These are phyloP conservation scores for Zosterops borbonicus DNA, from an alignment of 2,113 vertebrate species.

Conservation along the genomic window DNA sequence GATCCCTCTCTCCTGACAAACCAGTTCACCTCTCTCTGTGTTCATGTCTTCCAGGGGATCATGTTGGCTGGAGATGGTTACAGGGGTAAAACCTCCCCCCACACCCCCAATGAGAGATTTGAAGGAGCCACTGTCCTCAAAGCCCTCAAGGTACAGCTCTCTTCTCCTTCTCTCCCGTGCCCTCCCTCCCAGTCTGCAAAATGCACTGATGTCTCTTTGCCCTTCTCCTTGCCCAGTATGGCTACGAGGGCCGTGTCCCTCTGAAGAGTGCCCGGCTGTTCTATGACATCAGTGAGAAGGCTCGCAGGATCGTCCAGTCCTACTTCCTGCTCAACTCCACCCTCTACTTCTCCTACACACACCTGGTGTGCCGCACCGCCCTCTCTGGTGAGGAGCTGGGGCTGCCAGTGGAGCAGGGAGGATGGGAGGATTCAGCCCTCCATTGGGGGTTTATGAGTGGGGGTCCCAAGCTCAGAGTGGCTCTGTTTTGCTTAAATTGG, in stretches of 20 bases:
- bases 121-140: conserved; percentile 96
- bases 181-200: rapidly evolving
- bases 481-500: neutral
- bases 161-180: neutral
- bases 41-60: conserved; percentile 72
- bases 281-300: conserved; percentile 93
- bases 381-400: conserved; percentile 77
- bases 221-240: conserved; percentile 72
- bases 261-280: conserved; percentile 90
- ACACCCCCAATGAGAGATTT: conserved; percentile 95
- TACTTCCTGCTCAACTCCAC: conserved; percentile 95
- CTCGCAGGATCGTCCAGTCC: conserved; percentile 86
- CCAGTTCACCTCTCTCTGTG: neutral
- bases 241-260: conserved; percentile 88
- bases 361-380: conserved; percentile 94
- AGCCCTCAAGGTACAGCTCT: conserved; percentile 83
- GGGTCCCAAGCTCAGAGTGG: neutral
- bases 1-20: neutral
- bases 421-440: neutral
- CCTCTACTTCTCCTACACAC: conserved; percentile 96
- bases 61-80: conserved; percentile 92
- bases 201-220: rapidly evolving
- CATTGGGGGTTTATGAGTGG: rapidly evolving
- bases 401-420: rapidly evolving
- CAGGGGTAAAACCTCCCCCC: conserved; percentile 91